A percentile compares a stretch with the other conserved stretches of the same genome.
Evolutionary conservation across 2,797 vertebrate species (phyloP).

Genomic region (Scolopax rusticola): DNA sequence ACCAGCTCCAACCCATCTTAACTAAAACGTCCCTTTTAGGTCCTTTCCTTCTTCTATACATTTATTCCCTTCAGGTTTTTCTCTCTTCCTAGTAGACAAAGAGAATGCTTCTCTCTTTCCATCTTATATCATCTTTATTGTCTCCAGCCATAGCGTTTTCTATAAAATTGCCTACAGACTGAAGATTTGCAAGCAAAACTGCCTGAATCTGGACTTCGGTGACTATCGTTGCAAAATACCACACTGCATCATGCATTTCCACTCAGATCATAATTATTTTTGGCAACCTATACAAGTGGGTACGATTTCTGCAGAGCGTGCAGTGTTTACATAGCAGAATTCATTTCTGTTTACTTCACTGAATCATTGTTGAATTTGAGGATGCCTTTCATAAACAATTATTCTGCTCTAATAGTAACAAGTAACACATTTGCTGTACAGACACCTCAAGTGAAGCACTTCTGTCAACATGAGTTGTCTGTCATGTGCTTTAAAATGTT

Average conservation of each 20-base stretch:
- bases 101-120: background rate
- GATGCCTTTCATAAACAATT: conserved; percentile 55
- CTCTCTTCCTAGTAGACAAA: background rate
- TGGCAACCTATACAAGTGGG: background rate
- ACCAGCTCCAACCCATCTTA: background rate
- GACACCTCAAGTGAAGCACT: conserved; percentile 24
- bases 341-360: conserved; percentile 40
- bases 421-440: conserved; percentile 58
- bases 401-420: conserved; percentile 67
- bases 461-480: conserved; percentile 45
- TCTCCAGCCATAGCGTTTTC: background rate
- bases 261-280: background rate
- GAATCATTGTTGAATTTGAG: conserved; percentile 30
- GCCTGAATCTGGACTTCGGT: background rate
- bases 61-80: background rate
- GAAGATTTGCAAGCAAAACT: background rate
- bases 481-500: conserved; percentile 20
- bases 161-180: background rate
- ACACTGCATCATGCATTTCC: background rate
- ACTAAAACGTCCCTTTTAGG: background rate
- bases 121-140: background rate
- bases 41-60: background rate
- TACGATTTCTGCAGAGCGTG: background rate
- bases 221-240: background rate
- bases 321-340: conserved; percentile 27